Evolutionary conservation across 2,888 invertebrate genomes (phyloP), one percentile per base, ranked within the genome.

Genomic region (Deilephila porcellus): DNA sequence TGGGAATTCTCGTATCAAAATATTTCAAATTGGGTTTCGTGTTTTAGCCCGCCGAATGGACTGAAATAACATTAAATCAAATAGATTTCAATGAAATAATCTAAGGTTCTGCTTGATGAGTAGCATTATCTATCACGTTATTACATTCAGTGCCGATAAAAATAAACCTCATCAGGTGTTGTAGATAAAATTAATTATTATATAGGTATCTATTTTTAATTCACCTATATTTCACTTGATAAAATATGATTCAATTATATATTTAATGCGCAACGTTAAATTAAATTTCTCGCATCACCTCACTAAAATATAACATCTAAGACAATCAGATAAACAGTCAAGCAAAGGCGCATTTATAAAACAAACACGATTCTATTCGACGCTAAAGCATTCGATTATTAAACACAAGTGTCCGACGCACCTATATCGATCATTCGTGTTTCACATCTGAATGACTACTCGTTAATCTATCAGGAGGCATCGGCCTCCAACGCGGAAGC

Each of bases 401-500:
- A 73, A 73, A 59, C 72, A 53, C 59, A 59, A 64, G 56, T 73
- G 56, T 67, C n/a, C 20, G 56, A 59, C 64, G 37, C 59, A 37
- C 64, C 25, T 52, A 71, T 63, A 60, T 71, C 78, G 70, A 76
- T 74, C 78, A 75, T 71, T 76, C 75, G 76, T 79, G 82, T 79
- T 83, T 81, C 78, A 81, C 81, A 83, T 84, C 75, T 77, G 76
- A 83, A 75, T 82, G 80, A 78, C 75, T 80, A 80, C 82, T 87
- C 83, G 83, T 84, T 87, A 86, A 85, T 87, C 84, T 84, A 82
- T 80, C 80, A 79, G 82, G 80, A 81, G 85, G 84, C 83, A 83
- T 85, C 82, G 82, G 82, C 82, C 80, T 82, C 85, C 82, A 85
- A 89, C 83, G 91, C 90, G 91, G 92, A 91, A 92, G 90, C 88